These are phyloP conservation scores for Psephotus haematonotus DNA, from an alignment of 2,113 vertebrate genomes.

Conservation along the genomic window DNA sequence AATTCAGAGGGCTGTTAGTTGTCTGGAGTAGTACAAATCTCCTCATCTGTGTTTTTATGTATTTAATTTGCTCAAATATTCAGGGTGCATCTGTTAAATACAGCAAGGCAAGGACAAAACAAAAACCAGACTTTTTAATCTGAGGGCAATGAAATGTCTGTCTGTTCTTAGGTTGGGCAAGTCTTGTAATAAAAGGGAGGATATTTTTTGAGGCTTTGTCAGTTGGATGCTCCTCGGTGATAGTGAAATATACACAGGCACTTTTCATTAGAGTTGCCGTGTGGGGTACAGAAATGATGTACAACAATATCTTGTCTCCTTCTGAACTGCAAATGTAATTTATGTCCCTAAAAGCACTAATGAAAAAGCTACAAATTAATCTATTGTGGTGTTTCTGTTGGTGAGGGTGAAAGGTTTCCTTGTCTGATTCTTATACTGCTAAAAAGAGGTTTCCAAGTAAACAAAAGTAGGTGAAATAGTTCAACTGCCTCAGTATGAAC, in stretches of 20 bases:
- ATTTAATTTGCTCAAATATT: constrained; percentile 6
- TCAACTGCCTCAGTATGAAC: background rate
- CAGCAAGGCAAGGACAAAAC: background rate
- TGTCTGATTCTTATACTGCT: background rate
- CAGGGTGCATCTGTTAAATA: background rate
- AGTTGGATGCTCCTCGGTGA: background rate
- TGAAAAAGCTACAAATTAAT: background rate
- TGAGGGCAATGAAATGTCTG: background rate
- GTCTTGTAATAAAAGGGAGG: background rate
- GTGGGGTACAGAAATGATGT: background rate
- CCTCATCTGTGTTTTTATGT: constrained; percentile 1
- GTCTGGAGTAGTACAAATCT: background rate
- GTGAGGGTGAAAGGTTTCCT: background rate
- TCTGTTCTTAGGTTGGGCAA: background rate
- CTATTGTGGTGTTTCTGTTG: background rate
- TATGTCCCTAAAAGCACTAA: background rate
- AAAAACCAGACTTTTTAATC: background rate
- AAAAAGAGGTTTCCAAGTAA: background rate
- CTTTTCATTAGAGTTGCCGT: background rate
- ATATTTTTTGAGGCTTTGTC: constrained; percentile 17
- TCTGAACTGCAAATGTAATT: constrained; percentile 4
- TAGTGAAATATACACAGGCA: background rate
- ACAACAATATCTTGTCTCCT: background rate
- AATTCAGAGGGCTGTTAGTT: constrained; percentile 10
- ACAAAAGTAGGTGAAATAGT: constrained; percentile 4